Evolutionary conservation across 2,888 invertebrate genomes (phyloP).

Genomic region (Branchellion lobata): DNA sequence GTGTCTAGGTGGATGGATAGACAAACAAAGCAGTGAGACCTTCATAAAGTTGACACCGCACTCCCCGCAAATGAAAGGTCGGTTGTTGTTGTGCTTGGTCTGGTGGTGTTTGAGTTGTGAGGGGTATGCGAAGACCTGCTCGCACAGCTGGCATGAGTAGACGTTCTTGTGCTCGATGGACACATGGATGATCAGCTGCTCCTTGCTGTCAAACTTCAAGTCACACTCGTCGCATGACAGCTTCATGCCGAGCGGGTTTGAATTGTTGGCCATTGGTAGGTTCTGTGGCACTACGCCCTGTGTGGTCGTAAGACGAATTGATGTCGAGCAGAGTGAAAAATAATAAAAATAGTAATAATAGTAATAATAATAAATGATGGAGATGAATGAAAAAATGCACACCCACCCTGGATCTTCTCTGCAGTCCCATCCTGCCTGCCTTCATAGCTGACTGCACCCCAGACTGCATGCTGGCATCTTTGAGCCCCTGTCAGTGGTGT

Average conservation of each 20-base stretch:
- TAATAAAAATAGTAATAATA: neutral
- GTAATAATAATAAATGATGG: neutral
- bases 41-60: constrained; percentile 64
- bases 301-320: neutral
- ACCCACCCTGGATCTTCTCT: too few species aligned
- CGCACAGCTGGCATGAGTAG: constrained; percentile 56
- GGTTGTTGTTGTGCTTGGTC: constrained; percentile 58
- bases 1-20: neutral
- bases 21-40: constrained; percentile 51
- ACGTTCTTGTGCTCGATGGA: constrained; percentile 53
- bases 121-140: constrained; percentile 59
- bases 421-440: too few species aligned
- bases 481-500: too few species aligned
- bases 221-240: constrained; percentile 56
- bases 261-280: neutral
- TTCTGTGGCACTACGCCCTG: neutral
- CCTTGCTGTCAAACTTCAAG: constrained; percentile 54
- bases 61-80: constrained; percentile 61
- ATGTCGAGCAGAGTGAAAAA: neutral
- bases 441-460: too few species aligned
- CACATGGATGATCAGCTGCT: constrained; percentile 55
- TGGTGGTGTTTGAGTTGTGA: constrained; percentile 58
- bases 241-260: constrained; percentile 39
- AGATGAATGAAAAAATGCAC: too few species aligned
- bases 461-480: too few species aligned